Base-by-base conservation (phyloP, 2,797 vertebrate genomes). In the Geotrypetes seraphini region DNA sequence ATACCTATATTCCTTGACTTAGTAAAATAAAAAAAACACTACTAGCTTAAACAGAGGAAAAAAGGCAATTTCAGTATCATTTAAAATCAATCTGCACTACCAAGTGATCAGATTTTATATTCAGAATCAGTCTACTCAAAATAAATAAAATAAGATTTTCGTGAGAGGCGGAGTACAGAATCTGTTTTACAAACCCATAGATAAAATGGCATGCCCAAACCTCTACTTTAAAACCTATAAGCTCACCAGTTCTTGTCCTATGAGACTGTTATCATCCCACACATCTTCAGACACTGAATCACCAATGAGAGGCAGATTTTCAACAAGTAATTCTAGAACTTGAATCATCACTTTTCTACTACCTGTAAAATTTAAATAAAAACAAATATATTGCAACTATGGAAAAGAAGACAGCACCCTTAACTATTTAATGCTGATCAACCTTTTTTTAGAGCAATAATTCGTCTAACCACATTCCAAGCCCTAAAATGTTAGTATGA, bases 231-330 rank as follows among this genome's bases (percentile, higher is more conserved):
- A 33, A 31, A 16, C 22, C 25, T 17, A 44, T 56, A 57, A 40
- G 73, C 88, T 94, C 73, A 91, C 96, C 89, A 96, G 71, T 59
- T 95, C 89, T 60, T 81, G 73, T 20, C 88, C 94, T 73, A 90
- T 87, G 59, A 92, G 81, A 71, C 91, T 92, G 65, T 57, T 71
- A 69, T 99, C 92, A 41, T 91, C 90, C 94, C 96, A 99, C 72
- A 97, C 75, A 55, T 87, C 74, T 48, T 89, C 83, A 36, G 85
- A 88, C 66, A 97, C 53, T 8, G 89, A 75, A 67, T 90, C 85
- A 69, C 78, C 64, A 24, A 89, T 77, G 58, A 99, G 85, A 11
- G 73, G 53, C 63, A 85, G 33, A 10, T 83, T 53, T 39, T 89
- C 88, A 25, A 78, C 51, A 47, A 97, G 79, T 65, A 97, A 72